Evolutionary conservation across 2,888 invertebrate genomes (phyloP).

Genomic region (Serripes groenlandicus): DNA sequence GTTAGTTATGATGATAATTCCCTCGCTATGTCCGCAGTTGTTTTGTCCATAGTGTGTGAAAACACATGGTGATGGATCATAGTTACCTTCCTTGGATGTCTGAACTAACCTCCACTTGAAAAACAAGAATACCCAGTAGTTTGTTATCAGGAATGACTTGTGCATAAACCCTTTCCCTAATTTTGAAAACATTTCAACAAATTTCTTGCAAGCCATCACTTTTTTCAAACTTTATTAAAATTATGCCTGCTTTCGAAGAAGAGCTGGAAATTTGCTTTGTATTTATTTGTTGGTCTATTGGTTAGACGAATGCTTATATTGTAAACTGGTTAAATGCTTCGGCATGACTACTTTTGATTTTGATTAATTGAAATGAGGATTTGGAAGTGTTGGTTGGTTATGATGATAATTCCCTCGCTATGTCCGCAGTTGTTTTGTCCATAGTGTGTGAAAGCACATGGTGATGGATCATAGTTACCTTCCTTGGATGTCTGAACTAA

Average conservation of each 20-base stretch:
- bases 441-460: slow-evolving; percentile 2
- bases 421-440: slow-evolving; percentile 5
- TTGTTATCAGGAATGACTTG: background rate
- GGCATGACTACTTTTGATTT: too few relatives aligned
- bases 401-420: slow-evolving; percentile 13
- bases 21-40: slow-evolving; percentile 1
- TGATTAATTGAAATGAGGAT: too few relatives aligned
- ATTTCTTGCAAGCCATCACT: background rate
- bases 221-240: background rate
- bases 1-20: slow-evolving; percentile 12
- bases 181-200: background rate
- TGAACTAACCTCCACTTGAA: background rate
- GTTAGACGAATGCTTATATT: too few relatives aligned
- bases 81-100: slow-evolving; percentile 14
- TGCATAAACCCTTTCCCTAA: too few relatives aligned
- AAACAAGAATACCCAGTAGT: background rate
- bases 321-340: too few relatives aligned
- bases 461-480: slow-evolving; percentile 6
- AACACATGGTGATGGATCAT: slow-evolving; percentile 6
- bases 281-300: too few relatives aligned
- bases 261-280: background rate
- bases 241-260: background rate
- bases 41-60: slow-evolving; percentile 9
- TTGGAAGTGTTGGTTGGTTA: background rate
- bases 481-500: slow-evolving; percentile 13